Base-by-base conservation (phyloP, 2,888 invertebrate species). In the Cephonodes hylas region DNA sequence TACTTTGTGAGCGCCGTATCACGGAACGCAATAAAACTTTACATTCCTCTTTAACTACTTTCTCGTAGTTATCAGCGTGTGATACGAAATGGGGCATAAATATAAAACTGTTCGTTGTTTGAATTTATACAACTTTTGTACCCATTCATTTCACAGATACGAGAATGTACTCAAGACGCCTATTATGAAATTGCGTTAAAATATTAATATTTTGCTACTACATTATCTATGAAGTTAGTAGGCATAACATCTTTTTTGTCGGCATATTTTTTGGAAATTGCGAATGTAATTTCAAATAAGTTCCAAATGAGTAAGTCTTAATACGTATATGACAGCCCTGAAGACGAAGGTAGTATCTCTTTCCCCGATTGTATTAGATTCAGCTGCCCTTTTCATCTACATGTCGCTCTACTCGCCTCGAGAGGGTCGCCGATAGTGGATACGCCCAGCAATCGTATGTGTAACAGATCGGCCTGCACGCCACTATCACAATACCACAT, bases 341-440 rank as follows among this genome's bases (percentile, higher is more conserved):
- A 65, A 63, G 64, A 67, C 67, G 77, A 74, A 85, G 82, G 75
- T 84, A 85, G 88, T 90, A 89, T 91, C 88, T 90, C 84, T 90
- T 90, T 89, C 84, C 86, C 84, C 89, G 89, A 91, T 92, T 91
- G 90, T 92, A 91, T 92, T 91, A 92, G 89, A 91, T 91, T 92
- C 90, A 88, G 89, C 89, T 91, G 91, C 89, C 91, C 91, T 90
- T 91, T 91, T 91, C 91, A 91, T 91, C 90, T 90, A 90, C 91
- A 91, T 91, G 87, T 89, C 90, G 85, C 84, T 85, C 83, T 81
- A 75, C 81, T 81, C 81, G 78, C 83, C 79, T 82, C 79, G 77
- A 79, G 81, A 83, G 84, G 84, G 82, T 81, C 77, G 79, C 74
- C 75, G 79, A 79, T 83, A 76, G 81, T 84, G 87, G 87, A 88